A percentile compares a stretch with the other conserved stretches of the same genome.
These are phyloP conservation scores for Irena cyanogastra DNA, from an alignment of 2,113 vertebrate species.

Conservation along the genomic window DNA sequence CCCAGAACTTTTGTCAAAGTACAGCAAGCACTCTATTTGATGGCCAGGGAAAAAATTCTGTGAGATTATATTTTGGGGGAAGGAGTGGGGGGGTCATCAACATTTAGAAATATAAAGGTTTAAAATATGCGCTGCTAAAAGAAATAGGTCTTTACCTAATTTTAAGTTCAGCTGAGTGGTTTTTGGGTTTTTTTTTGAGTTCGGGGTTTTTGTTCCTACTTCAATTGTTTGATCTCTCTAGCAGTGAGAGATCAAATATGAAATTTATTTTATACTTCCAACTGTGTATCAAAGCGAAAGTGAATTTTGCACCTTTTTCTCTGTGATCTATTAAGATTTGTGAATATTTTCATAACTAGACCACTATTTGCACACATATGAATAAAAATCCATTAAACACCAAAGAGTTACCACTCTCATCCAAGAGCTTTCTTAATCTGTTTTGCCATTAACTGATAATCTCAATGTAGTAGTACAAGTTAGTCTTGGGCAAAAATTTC, in stretches of 20 bases:
- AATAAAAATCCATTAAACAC: background rate
- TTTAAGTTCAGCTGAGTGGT: background rate
- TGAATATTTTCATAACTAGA: background rate
- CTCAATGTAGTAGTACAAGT: background rate
- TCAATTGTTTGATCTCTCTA: background rate
- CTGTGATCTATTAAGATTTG: background rate
- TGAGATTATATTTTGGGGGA: background rate
- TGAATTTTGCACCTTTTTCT: background rate
- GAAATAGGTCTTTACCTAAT: rapidly evolving
- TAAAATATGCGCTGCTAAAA: background rate
- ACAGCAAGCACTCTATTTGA: background rate
- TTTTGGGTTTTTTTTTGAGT: background rate
- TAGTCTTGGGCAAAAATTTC: background rate
- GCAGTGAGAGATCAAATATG: background rate
- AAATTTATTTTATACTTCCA: background rate
- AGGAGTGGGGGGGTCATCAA: rapidly evolving
- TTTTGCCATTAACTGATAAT: background rate
- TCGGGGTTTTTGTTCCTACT: background rate
- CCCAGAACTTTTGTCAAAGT: background rate
- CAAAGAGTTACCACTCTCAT: background rate
- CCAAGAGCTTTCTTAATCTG: background rate
- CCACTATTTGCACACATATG: background rate
- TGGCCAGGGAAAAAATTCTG: background rate
- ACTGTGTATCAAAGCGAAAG: background rate
- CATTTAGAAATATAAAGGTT: background rate